Conservation (phyloP, 1,140 invertebrate genomes). For the Bombyx mandarina region DNA sequence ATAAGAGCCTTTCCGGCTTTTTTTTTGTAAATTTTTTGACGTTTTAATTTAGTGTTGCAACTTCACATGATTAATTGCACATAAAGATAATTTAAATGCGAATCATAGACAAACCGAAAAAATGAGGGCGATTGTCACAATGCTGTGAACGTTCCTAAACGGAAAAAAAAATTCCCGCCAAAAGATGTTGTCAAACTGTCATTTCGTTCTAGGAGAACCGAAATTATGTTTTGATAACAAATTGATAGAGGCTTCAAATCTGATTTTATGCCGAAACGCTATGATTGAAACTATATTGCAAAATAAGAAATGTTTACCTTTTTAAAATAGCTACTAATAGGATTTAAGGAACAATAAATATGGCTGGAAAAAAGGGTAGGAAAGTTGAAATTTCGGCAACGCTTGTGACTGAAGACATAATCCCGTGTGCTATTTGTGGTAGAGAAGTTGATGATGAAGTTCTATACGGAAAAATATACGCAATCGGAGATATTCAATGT, state of each 20-base stretch:
- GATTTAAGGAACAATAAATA: slow-evolving; percentile 5
- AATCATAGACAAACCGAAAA: slow-evolving; percentile 34
- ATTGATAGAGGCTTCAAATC: too few relatives aligned
- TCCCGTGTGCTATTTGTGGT: slow-evolving; percentile 46
- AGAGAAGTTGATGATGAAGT: slow-evolving; percentile 46
- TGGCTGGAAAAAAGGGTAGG: slow-evolving; percentile 22
- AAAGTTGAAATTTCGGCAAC: slow-evolving; percentile 30
- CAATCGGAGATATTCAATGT: slow-evolving; percentile 49
- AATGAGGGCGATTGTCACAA: too few relatives aligned
- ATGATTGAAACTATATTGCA: too few relatives aligned
- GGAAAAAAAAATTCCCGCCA: slow-evolving; percentile 5
- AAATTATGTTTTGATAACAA: too few relatives aligned
- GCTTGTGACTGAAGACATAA: slow-evolving; percentile 30
- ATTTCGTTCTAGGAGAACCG: too few relatives aligned
- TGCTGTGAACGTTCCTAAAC: slow-evolving; percentile 1
- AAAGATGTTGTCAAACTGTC: neutral
- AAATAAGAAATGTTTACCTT: too few relatives aligned
- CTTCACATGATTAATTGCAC: slow-evolving; percentile 55
- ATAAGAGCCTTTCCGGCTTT: slow-evolving; percentile 53
- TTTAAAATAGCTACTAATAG: too few relatives aligned
- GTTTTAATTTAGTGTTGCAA: slow-evolving; percentile 64
- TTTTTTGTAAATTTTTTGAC: slow-evolving; percentile 58
- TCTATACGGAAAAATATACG: slow-evolving; percentile 51
- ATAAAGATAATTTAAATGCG: slow-evolving; percentile 53
- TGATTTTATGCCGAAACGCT: too few relatives aligned